Base-by-base conservation (phyloP, 2,113 vertebrate genomes). In the Oncorhynchus clarkii region DNA sequence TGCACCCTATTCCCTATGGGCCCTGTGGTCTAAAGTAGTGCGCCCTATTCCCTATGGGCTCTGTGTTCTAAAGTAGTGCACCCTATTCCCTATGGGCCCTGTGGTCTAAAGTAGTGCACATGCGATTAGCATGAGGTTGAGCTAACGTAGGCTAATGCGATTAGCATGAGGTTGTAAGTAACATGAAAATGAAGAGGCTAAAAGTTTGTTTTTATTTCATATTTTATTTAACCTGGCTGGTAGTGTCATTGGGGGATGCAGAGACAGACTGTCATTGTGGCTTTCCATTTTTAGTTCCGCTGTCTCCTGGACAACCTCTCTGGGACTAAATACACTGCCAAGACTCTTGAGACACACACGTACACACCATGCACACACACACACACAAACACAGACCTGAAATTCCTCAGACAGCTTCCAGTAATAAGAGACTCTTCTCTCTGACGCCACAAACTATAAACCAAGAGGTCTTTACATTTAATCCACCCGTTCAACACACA, bases 401-500 rank as follows among this genome's bases (percentile, higher is more conserved):
- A 76, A 79, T 77, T 79, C 14, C 76, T 84, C 76, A 84, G 84
- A 82, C 82, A 67, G 77, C 24, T 48, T 84, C 72, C 73, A 85
- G 75, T 70, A 75, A 85, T 75, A 34, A 48, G 79, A 86, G 71
- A 48, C 70, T 76, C 54, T 67, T 68, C 39, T 75, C 74, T 26
- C 4, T 54, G 51, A 18, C 3, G 48, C 74, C 72, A 76, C 34
- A 39, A 45, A 45, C 9, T 45, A 45, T 11, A 45, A 9, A 45
- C 8, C 8, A 45, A 11, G 39, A 45, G 39, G 2, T 45, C 39
- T 57, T 57, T 20, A 57, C 54, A 57, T 16, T 2, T 20, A 4
- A 57, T 18, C 13, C 5, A 57, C 13, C 3, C 16, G 4, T 57
- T 14, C 54, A 57, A 57, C 54, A 57, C 16, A 57, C 54, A 57